Evolutionary conservation across 2,797 vertebrate genomes (phyloP).

Genomic region (Pseudochirops cupreus): DNA sequence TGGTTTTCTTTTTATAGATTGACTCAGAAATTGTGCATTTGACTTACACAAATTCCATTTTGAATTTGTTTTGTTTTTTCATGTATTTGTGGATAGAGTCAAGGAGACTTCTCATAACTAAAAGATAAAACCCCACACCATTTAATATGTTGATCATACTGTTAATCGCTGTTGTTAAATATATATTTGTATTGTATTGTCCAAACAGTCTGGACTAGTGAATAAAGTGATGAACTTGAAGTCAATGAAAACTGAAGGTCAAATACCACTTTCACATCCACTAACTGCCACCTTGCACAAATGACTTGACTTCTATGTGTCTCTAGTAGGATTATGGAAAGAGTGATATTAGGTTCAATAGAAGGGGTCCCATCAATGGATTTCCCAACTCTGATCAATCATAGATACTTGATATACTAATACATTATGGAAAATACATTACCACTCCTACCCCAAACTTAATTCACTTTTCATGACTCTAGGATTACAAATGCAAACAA

Average conservation of each 20-base stretch:
- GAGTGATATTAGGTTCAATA: neutral
- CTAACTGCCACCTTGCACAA: neutral
- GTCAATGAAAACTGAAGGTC: neutral
- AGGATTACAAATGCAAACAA: neutral
- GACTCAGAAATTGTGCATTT: conserved; percentile 31
- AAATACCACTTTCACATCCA: neutral
- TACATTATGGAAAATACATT: neutral
- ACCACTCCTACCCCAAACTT: neutral
- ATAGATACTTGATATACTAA: neutral
- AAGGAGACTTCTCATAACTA: neutral
- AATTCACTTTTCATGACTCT: neutral
- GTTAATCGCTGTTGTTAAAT: too few relatives aligned
- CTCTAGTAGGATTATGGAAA: neutral
- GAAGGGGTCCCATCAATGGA: neutral
- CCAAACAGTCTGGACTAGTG: neutral
- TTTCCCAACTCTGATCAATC: neutral
- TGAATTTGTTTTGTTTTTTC: neutral
- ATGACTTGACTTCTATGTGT: neutral
- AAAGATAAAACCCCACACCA: neutral
- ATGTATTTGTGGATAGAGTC: neutral
- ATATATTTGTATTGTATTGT: neutral
- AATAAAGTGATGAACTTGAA: neutral
- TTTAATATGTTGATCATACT: neutral
- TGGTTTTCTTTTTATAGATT: conserved; percentile 60
- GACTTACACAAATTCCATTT: conserved; percentile 5